phyloP scores from a whole-genome alignment of 2,888 invertebrate species.

The Sisyra nigra region DNA sequence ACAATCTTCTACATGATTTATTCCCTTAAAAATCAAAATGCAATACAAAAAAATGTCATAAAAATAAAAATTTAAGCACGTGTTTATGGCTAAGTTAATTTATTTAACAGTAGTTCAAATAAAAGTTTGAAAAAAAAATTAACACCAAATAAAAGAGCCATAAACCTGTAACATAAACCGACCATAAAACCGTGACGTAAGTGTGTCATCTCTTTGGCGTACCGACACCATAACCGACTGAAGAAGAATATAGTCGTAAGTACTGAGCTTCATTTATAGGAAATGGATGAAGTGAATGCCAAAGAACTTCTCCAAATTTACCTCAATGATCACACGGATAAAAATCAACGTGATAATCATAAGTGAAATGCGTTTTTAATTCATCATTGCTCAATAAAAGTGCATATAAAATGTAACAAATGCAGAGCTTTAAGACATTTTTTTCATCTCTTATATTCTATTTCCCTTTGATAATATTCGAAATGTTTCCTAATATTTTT shows the following conservation, averaged over 20 bases:
- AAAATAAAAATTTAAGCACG: neutral
- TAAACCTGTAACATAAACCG: slow-evolving; percentile 1
- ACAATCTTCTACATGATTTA: too few species aligned
- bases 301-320: too few species aligned
- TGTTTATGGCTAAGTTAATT: neutral
- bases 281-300: too few species aligned
- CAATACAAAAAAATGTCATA: too few species aligned
- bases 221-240: too few species aligned
- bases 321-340: neutral
- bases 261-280: too few species aligned
- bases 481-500: slow-evolving; percentile 1
- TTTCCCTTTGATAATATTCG: too few species aligned
- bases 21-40: too few species aligned
- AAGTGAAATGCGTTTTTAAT: slow-evolving; percentile 8
- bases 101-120: neutral
- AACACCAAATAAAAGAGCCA: slow-evolving; percentile 2
- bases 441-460: too few species aligned
- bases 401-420: slow-evolving; percentile 6
- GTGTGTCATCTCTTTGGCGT: too few species aligned
- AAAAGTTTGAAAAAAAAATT: slow-evolving; percentile 1
- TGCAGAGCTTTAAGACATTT: too few species aligned
- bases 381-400: slow-evolving; percentile 9
- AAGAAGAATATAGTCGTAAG: too few species aligned
- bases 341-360: slow-evolving; percentile 5
- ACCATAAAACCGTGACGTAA: slow-evolving; percentile 1